These are phyloP conservation scores for Xiphophorus couchianus DNA, from an alignment of 2,113 vertebrate genomes.

Conservation along the genomic window DNA sequence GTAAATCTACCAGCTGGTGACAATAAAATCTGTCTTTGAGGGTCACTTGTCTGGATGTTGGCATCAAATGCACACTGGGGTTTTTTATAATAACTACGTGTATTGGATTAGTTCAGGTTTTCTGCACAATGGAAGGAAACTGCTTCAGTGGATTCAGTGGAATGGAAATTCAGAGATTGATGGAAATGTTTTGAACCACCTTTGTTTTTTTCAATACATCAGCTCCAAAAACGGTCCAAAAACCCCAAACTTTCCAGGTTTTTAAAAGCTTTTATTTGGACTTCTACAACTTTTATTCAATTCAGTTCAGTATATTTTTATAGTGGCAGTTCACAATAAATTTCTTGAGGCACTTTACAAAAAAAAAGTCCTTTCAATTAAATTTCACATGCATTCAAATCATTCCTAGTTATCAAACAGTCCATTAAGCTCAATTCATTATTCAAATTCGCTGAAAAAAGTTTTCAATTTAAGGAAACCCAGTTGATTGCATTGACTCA, in stretches of 20 bases:
- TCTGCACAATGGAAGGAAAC: background rate
- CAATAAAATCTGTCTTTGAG: conserved; percentile 9
- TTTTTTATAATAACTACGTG: background rate
- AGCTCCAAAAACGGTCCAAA: background rate
- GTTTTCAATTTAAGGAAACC: too few species aligned
- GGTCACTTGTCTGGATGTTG: background rate
- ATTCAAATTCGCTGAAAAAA: too few species aligned
- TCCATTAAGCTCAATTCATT: too few species aligned
- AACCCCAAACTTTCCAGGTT: background rate
- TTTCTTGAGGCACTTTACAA: too few species aligned
- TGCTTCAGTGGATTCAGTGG: background rate
- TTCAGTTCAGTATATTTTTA: too few species aligned
- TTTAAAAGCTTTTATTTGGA: too few species aligned
- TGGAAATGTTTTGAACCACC: background rate
- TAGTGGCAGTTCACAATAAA: too few species aligned
- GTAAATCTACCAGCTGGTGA: conserved; percentile 11
- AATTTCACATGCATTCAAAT: too few species aligned
- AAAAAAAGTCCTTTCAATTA: too few species aligned
- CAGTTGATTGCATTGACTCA: too few species aligned
- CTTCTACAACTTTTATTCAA: too few species aligned
- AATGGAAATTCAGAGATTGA: background rate
- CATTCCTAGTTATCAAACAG: too few species aligned
- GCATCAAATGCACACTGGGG: background rate
- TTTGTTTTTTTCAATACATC: background rate
- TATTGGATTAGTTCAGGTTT: background rate